phyloP scores from a whole-genome alignment of 2,888 invertebrate genomes.

The Fabriciana adippe region DNA sequence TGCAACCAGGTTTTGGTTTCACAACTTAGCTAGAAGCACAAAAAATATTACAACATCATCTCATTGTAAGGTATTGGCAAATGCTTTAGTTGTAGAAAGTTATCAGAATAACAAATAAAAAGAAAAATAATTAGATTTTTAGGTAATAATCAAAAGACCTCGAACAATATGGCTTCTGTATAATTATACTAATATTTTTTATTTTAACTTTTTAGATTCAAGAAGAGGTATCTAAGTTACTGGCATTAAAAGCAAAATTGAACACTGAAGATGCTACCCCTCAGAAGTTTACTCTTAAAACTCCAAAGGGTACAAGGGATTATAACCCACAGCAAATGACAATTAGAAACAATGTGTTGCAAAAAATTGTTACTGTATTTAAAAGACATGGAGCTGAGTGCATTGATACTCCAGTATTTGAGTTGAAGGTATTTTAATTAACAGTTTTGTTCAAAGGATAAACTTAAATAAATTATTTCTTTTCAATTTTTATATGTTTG shows the following conservation, averaged over 20 bases:
- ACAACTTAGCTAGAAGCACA: slow-evolving; percentile 56
- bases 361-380: slow-evolving; percentile 93
- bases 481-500: too few species aligned
- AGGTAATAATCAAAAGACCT: neutral
- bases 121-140: neutral
- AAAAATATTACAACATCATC: slow-evolving; percentile 71
- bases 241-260: slow-evolving; percentile 90
- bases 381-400: slow-evolving; percentile 98
- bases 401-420: slow-evolving; percentile 99
- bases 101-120: neutral
- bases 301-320: slow-evolving; percentile 97
- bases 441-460: too few species aligned
- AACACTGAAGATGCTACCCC: slow-evolving; percentile 80
- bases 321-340: slow-evolving; percentile 98
- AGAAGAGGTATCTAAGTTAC: slow-evolving; percentile 91
- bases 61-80: slow-evolving; percentile 66
- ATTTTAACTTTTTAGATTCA: slow-evolving; percentile 85
- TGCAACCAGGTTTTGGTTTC: slow-evolving; percentile 54
- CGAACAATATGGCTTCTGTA: slow-evolving; percentile 28
- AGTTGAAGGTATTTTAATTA: slow-evolving; percentile 88
- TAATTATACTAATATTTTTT: slow-evolving; percentile 32
- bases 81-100: slow-evolving; percentile 29
- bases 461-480: neutral
- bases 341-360: slow-evolving; percentile 91
- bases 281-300: slow-evolving; percentile 94